phyloP scores from a whole-genome alignment of 2,113 vertebrate genomes.

The Pionites leucogaster region DNA sequence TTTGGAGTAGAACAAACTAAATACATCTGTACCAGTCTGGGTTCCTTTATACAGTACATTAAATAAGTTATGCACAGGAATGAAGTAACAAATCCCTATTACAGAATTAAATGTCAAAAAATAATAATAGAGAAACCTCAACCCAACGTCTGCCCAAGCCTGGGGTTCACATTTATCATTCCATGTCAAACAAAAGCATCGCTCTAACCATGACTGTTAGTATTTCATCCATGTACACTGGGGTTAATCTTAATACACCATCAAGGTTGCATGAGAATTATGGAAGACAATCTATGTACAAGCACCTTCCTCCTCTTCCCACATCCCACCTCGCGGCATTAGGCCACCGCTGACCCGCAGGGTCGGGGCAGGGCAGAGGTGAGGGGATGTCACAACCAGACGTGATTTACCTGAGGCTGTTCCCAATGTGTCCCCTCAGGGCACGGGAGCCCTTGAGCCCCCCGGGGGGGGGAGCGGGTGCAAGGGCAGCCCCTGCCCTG shows the following conservation, averaged over 20 bases:
- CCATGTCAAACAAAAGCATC: neutral
- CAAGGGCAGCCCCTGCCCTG: neutral
- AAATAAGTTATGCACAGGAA: conserved; percentile 82
- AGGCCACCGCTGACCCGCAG: neutral
- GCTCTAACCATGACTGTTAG: conserved; percentile 29
- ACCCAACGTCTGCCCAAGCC: neutral
- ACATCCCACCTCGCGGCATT: neutral
- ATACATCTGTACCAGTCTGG: conserved; percentile 80
- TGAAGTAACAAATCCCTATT: conserved; percentile 78
- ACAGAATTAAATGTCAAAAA: conserved; percentile 71
- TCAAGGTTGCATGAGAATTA: conserved; percentile 28
- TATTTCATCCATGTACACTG: conserved; percentile 65
- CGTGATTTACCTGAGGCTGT: neutral
- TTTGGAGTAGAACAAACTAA: conserved; percentile 83
- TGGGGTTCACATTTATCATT: conserved; percentile 63
- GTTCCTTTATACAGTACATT: conserved; percentile 81
- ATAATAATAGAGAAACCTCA: conserved; percentile 68
- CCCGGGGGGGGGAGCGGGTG: no score
- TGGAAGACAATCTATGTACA: conserved; percentile 71
- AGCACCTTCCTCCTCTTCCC: neutral
- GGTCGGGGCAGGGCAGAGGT: accelerated
- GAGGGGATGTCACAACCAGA: accelerated
- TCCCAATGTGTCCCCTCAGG: accelerated
- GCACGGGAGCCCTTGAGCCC: neutral
- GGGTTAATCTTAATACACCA: conserved; percentile 46